Conservation (phyloP, 2,113 vertebrate genomes). For the Chionomys nivalis region DNA sequence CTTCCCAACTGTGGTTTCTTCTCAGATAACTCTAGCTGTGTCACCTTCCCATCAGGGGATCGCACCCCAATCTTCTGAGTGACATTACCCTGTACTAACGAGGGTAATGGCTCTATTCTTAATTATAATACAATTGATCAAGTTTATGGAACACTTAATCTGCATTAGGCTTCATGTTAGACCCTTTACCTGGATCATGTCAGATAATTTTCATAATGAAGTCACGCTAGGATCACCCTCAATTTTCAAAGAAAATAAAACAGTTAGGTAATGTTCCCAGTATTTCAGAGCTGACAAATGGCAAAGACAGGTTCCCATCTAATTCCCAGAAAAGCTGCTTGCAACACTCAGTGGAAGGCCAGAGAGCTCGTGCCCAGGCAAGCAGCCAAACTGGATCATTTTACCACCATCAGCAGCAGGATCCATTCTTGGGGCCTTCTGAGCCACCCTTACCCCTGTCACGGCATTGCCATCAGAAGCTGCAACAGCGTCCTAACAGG, state of each 20-base stretch:
- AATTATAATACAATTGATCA: constrained; percentile 1
- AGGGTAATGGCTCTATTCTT: not conserved
- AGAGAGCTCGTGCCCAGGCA: not conserved
- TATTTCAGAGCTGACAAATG: not conserved
- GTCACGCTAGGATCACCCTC: not conserved
- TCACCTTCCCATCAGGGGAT: not conserved
- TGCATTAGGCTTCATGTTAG: not conserved
- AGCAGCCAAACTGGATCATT: no score
- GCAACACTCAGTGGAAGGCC: not conserved
- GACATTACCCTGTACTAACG: not conserved
- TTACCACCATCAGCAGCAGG: not conserved
- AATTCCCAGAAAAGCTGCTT: not conserved
- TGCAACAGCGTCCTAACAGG: not conserved
- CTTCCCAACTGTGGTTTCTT: not conserved
- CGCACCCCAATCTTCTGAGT: not conserved
- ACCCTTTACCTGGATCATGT: not conserved
- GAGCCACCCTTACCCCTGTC: not conserved
- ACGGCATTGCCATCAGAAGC: not conserved
- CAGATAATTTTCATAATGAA: constrained; percentile 13
- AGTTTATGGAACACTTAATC: not conserved
- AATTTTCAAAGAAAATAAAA: not conserved
- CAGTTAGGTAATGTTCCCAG: not conserved
- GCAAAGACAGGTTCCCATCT: not conserved
- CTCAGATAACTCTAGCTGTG: not conserved
- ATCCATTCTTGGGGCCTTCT: not conserved